Percentiles rank a stretch among this genome's conserved stretches.
phyloP scores from a whole-genome alignment of 1,140 invertebrate species.

The Palaemon carinicauda region DNA sequence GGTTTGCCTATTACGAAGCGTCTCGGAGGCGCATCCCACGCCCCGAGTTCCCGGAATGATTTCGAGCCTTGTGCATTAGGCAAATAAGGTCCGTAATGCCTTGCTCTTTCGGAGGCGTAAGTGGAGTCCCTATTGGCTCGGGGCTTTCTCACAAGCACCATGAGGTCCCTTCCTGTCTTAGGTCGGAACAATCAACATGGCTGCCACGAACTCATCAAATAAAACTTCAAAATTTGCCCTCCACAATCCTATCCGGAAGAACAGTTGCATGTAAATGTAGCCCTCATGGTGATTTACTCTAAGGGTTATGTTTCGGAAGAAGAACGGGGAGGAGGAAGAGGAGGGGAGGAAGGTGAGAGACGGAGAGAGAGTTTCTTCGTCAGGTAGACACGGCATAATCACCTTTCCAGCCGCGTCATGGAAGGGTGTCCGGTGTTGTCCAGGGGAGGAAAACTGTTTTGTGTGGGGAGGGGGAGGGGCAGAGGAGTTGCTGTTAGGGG shows the following conservation, averaged over 20 bases:
- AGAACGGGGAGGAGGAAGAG: not conserved
- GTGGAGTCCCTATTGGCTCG: not conserved
- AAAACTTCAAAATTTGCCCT: constrained; percentile 41
- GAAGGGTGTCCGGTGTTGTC: no score
- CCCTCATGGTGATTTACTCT: constrained; percentile 25
- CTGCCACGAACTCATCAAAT: constrained; percentile 42
- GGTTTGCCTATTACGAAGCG: constrained; percentile 9
- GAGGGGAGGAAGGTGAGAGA: not conserved
- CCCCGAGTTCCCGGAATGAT: not conserved
- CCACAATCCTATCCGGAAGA: constrained; percentile 28
- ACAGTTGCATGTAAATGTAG: constrained; percentile 40
- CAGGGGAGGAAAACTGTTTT: no score
- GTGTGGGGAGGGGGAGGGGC: not conserved
- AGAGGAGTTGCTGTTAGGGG: not conserved
- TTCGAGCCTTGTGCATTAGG: not conserved
- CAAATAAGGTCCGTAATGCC: not conserved
- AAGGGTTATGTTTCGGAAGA: constrained; percentile 17
- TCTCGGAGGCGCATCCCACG: not conserved
- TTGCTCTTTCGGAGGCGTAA: not conserved
- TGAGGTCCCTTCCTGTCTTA: constrained; percentile 35
- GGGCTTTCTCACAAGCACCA: constrained; percentile 2
- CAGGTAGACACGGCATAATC: no score
- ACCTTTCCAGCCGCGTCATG: no score
- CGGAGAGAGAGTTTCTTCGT: not conserved
- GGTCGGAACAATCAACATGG: constrained; percentile 32